Base-by-base conservation (phyloP, 2,888 invertebrate species). In the Eupithecia inturbata region DNA sequence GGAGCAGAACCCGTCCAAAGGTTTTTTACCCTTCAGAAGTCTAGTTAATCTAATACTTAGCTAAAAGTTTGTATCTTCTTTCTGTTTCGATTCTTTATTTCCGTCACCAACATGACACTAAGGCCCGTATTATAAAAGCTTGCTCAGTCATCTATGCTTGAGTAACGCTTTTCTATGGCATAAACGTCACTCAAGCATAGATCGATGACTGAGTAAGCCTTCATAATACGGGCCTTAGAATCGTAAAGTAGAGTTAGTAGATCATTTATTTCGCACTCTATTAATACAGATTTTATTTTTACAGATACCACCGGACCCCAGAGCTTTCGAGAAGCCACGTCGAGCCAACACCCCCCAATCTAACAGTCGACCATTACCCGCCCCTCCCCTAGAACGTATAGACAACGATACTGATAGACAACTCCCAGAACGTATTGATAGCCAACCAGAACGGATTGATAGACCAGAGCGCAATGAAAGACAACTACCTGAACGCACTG, bases 281-380 rank as follows among this genome's bases (percentile, higher is more conserved):
- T n/a, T 4, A 26, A 63, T n/a, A 63, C 0, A 9, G 10, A 3
- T 33, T 31, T 63, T 10, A 64, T 64, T 64, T 60, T 33, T 22
- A 26, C 81, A 94, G 94, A 88, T 94, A 71, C 94, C 94, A 16
- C 94, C 94, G 12, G 94, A 94, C 41, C 94, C 94, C 0, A 82
- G 94, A 73, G 94, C 94, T 0, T 94, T 94, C 66, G 94, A 94
- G 71, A 94, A 94, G 66, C 94, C 94, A 0, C 87, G 93, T 16
- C 86, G 94, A 16, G 93, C 94, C 0, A 91, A 92, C 83, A 94
- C 94, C 0, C 94, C 94, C 0, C 93, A 92, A 69, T 91, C 93
- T 0, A 93, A 92, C 81, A 92, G 94, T 75, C 80, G 94, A 33
- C 94, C 93, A 0, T 82, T 94, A 2, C 94, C 94, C 14, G 93